Conservation (phyloP, 2,888 invertebrate species). For the Aspidiotus destructor region DNA sequence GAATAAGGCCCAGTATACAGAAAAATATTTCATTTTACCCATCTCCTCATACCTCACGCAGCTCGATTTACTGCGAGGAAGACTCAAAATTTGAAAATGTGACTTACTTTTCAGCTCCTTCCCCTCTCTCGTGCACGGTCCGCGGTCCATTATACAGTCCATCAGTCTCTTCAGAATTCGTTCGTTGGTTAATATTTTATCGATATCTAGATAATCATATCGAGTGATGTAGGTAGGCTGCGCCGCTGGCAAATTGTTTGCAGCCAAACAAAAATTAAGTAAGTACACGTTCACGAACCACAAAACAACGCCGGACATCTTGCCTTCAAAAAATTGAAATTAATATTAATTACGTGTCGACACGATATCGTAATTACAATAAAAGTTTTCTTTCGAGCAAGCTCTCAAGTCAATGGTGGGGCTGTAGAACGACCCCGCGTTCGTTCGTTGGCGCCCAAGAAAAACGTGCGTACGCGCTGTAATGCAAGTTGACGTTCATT, state of each 20-base stretch:
- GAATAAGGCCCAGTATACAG: too few relatives aligned
- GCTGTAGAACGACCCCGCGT: slow-evolving; percentile 1
- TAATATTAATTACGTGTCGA: slow-evolving; percentile 22
- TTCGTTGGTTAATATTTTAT: slow-evolving; percentile 39
- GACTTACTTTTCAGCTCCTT: slow-evolving; percentile 38
- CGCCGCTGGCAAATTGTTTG: slow-evolving; percentile 10
- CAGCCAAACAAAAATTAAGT: slow-evolving; percentile 12
- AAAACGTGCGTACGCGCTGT: too few relatives aligned
- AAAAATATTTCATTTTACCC: too few relatives aligned
- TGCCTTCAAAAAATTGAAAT: slow-evolving; percentile 13
- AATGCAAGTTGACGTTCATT: too few relatives aligned
- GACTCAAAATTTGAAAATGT: neutral
- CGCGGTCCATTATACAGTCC: slow-evolving; percentile 39
- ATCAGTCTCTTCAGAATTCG: slow-evolving; percentile 38
- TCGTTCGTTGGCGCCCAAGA: too few relatives aligned
- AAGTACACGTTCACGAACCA: slow-evolving; percentile 13
- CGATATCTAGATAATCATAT: slow-evolving; percentile 39
- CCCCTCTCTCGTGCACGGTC: slow-evolving; percentile 39
- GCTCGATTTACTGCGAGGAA: too few relatives aligned
- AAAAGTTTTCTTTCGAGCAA: slow-evolving; percentile 13
- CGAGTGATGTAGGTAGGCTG: slow-evolving; percentile 36
- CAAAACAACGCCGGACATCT: slow-evolving; percentile 19
- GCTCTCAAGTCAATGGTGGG: neutral
- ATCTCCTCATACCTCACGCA: too few relatives aligned
- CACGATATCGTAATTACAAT: slow-evolving; percentile 16